Percentiles rank a stretch among this genome's conserved stretches.
These are phyloP conservation scores for Eupelmus urozonus DNA, from an alignment of 2,888 invertebrate genomes.

Conservation along the genomic window DNA sequence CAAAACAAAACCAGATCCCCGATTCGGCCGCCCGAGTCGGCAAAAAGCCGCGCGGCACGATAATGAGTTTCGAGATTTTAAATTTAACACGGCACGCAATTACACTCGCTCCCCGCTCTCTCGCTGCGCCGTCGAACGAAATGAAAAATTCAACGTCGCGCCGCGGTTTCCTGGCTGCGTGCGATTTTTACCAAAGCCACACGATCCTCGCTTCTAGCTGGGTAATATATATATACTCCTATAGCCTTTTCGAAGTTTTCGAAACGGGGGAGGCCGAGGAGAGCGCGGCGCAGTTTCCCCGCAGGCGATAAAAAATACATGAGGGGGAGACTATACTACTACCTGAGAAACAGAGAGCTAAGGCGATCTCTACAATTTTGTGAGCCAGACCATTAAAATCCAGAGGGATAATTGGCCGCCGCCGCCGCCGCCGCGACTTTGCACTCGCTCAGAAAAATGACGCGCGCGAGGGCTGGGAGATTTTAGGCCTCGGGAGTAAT, in stretches of 20 bases:
- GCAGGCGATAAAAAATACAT: slow-evolving; percentile 69
- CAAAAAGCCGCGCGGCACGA: slow-evolving; percentile 25
- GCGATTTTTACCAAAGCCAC: too few species aligned
- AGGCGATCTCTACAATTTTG: slow-evolving; percentile 71
- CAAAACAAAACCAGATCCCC: slow-evolving; percentile 25
- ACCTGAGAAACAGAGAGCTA: slow-evolving; percentile 55
- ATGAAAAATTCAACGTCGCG: too few species aligned
- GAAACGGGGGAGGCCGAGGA: too few species aligned
- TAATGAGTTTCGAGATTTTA: slow-evolving; percentile 40
- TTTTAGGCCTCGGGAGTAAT: slow-evolving; percentile 54
- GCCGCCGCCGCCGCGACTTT: slow-evolving; percentile 51
- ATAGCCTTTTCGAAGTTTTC: too few species aligned
- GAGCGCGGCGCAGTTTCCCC: too few species aligned
- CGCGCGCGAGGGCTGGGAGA: slow-evolving; percentile 19
- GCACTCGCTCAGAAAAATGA: slow-evolving; percentile 48
- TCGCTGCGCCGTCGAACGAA: neutral
- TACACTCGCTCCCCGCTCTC: too few species aligned
- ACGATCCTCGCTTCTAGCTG: too few species aligned
- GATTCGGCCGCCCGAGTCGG: neutral
- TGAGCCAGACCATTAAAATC: slow-evolving; percentile 71
- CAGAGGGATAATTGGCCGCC: slow-evolving; percentile 70
- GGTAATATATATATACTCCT: too few species aligned
- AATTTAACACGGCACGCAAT: slow-evolving; percentile 25
- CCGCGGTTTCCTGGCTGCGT: too few species aligned
- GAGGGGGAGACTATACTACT: too few species aligned